Conservation (phyloP, 2,888 invertebrate genomes). For the Zhengitettix transpicula region DNA sequence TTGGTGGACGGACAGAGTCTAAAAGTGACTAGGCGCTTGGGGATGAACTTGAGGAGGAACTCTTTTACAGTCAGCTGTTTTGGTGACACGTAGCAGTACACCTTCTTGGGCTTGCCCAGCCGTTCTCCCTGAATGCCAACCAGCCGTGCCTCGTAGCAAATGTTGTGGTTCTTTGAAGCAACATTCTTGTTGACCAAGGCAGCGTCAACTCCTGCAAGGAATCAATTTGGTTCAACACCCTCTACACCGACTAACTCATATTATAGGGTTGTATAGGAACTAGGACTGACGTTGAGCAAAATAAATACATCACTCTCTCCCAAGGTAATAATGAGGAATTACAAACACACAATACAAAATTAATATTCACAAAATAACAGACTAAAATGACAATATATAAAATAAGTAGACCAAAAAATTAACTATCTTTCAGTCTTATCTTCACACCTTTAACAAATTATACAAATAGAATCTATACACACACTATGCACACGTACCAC, state of each 20-base stretch:
- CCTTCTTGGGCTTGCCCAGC: slow-evolving; percentile 63
- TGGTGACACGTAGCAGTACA: slow-evolving; percentile 77
- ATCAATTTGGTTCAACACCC: slow-evolving; percentile 1
- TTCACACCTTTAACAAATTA: too few species aligned
- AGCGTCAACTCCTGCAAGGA: slow-evolving; percentile 49
- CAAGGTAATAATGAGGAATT: too few species aligned
- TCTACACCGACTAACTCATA: too few species aligned
- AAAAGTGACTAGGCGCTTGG: slow-evolving; percentile 79
- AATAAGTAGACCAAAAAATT: too few species aligned
- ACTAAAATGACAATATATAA: too few species aligned
- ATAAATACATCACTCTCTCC: too few species aligned
- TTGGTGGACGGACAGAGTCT: slow-evolving; percentile 88
- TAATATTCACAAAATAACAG: too few species aligned
- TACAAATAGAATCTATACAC: too few species aligned
- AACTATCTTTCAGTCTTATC: too few species aligned
- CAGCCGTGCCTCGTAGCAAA: slow-evolving; percentile 72
- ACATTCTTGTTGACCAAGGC: slow-evolving; percentile 76
- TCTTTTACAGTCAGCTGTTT: slow-evolving; percentile 88
- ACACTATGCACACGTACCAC: slow-evolving; percentile 45
- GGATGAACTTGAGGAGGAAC: slow-evolving; percentile 82
- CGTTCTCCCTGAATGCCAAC: slow-evolving; percentile 43
- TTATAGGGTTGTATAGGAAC: too few species aligned
- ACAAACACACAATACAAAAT: too few species aligned
- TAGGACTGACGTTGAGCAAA: too few species aligned
- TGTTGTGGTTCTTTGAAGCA: slow-evolving; percentile 66